Percentiles rank a stretch among this genome's conserved stretches.
These are phyloP conservation scores for Pycnomerus fuliginosus DNA, from an alignment of 2,888 invertebrate genomes.

Conservation along the genomic window DNA sequence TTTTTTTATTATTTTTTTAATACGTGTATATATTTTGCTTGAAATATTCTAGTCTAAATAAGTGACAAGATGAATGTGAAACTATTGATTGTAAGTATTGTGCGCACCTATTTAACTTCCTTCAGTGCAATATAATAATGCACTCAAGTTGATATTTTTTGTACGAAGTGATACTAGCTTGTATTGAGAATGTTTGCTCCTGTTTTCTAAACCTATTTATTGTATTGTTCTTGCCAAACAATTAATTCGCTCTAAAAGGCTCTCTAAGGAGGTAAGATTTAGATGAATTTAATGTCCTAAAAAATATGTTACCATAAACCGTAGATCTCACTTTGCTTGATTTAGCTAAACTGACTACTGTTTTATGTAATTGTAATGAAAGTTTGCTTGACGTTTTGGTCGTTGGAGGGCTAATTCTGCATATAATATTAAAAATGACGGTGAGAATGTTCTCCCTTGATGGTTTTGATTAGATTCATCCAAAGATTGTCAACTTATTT, in stretches of 20 bases:
- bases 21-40: constrained; percentile 29
- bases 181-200: constrained; percentile 33
- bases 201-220: too few species aligned
- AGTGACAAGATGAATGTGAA: constrained; percentile 19
- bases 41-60: constrained; percentile 35
- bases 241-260: too few species aligned
- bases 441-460: too few species aligned
- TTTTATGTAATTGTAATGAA: too few species aligned
- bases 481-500: too few species aligned
- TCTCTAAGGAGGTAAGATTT: constrained; percentile 10
- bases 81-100: constrained; percentile 15
- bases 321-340: too few species aligned
- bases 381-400: too few species aligned
- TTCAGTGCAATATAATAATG: constrained; percentile 27
- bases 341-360: too few species aligned
- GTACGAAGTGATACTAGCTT: constrained; percentile 42
- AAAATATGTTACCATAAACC: too few species aligned
- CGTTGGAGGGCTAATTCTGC: too few species aligned
- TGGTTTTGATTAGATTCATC: too few species aligned
- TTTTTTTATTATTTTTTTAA: constrained; percentile 27
- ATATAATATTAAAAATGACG: too few species aligned
- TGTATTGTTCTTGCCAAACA: constrained; percentile 38
- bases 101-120: constrained; percentile 19
- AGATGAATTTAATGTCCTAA: constrained; percentile 15
- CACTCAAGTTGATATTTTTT: constrained; percentile 27